Evolutionary conservation across 37 sponge, comb jelly and placozoan species (phyloP), one percentile per base, ranked within the genome.

Genomic region (Tethya wilhelma): DNA sequence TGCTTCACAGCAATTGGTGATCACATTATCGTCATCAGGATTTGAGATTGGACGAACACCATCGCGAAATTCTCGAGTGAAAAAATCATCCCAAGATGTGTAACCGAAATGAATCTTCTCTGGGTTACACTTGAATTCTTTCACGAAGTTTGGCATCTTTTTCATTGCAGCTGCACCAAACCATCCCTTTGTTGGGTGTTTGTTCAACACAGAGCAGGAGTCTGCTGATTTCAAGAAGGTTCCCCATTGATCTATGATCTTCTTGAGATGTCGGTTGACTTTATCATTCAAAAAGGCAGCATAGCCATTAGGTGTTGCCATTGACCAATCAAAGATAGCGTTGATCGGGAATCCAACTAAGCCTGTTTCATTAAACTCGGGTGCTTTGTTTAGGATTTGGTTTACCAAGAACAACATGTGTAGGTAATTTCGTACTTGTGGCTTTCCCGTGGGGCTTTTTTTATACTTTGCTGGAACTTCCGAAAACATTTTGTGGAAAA

Each of bases 321-420:
- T 82, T 12, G 83, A 30, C 83, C 83, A 82, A 59, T 73, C 32
- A 20, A 84, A 25, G 37, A 84, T 75, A 19, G 78, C 85, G 46
- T 84, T 84, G 77, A 84, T 84, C 45, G 85, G 85, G 43, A 84
- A 76, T 5, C 85, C 85, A 37, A 76, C 71, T 17, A 84, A 53
- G 32, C 71, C 78, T 2, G 11, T 22, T 7, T 57, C 46, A 37
- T 68, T 41, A 37, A 67, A 75, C 38, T 70, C 68, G 2, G 84
- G 84, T 2, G 84, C 84, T 34, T 44, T 64, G 11, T 75, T 83
- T 69, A 83, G 55, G 59, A 83, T 67, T 14, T 3, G 11, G 69
- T 74, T 83, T 57, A 81, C 7, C 4, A 81, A 64, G 3, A 57
- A 57, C 36, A 83, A 38, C 75, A 83, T 74, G 8, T 56, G 71